These are phyloP conservation scores for Dicaeum eximium DNA, from an alignment of 2,113 vertebrate species.

Conservation along the genomic window DNA sequence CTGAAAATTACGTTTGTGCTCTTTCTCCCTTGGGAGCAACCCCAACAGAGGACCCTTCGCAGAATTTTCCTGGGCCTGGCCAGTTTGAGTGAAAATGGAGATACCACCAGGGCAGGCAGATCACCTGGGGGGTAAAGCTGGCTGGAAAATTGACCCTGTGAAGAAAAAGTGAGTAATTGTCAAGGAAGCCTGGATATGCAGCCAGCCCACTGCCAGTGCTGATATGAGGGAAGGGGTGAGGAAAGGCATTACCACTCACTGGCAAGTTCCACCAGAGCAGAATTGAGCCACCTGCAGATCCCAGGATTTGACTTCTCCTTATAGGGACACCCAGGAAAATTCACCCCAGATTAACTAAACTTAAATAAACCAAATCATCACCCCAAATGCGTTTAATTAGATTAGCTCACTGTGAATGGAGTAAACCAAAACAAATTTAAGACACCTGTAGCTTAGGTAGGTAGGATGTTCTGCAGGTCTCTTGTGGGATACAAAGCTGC, in stretches of 20 bases:
- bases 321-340: background rate
- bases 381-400: background rate
- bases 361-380: background rate
- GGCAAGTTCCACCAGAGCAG: background rate
- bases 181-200: accelerated
- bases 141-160: background rate
- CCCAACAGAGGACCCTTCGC: background rate
- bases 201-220: background rate
- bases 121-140: background rate
- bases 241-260: background rate
- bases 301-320: background rate
- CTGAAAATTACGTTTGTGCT: background rate
- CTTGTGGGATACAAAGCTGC: background rate
- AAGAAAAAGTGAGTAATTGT: background rate
- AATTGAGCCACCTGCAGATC: background rate
- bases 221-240: background rate
- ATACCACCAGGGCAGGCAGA: background rate
- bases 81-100: background rate
- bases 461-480: background rate
- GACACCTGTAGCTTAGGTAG: background rate
- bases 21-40: background rate
- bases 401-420: background rate
- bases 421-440: background rate
- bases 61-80: background rate
- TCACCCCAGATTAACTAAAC: background rate